These are phyloP conservation scores for Ptychoptera albimana DNA, from an alignment of 2,888 invertebrate genomes.

Conservation along the genomic window DNA sequence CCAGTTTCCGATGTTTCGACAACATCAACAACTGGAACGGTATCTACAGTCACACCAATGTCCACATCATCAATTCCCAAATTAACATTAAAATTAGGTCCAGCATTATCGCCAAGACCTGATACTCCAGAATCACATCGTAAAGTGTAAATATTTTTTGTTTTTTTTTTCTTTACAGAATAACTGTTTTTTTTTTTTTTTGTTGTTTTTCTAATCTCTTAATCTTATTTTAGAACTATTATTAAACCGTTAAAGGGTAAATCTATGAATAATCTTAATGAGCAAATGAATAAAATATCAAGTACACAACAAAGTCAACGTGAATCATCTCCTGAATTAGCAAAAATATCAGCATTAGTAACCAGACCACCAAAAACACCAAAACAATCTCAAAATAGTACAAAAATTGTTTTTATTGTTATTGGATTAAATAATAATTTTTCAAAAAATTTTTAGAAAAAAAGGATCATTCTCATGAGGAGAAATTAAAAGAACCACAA, in stretches of 20 bases:
- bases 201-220: neutral
- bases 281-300: too few species aligned
- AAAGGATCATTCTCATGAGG: too few species aligned
- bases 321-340: slow-evolving; percentile 65
- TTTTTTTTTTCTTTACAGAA: neutral
- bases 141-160: slow-evolving; percentile 37
- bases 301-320: slow-evolving; percentile 24
- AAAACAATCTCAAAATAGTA: neutral
- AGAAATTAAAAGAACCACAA: too few species aligned
- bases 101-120: slow-evolving; percentile 51
- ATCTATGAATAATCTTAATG: too few species aligned
- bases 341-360: slow-evolving; percentile 67
- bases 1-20: neutral
- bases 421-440: too few species aligned
- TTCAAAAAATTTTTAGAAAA: too few species aligned
- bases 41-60: neutral
- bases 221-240: slow-evolving; percentile 1
- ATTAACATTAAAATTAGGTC: slow-evolving; percentile 59
- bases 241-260: slow-evolving; percentile 6
- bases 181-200: neutral
- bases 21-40: too few species aligned
- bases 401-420: too few species aligned
- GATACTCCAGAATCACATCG: slow-evolving; percentile 47
- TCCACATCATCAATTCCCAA: slow-evolving; percentile 42
- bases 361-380: slow-evolving; percentile 59